Evolutionary conservation across 2,888 invertebrate species (phyloP), one percentile per base, ranked within the genome.

Genomic region (Malacosoma neustria): DNA sequence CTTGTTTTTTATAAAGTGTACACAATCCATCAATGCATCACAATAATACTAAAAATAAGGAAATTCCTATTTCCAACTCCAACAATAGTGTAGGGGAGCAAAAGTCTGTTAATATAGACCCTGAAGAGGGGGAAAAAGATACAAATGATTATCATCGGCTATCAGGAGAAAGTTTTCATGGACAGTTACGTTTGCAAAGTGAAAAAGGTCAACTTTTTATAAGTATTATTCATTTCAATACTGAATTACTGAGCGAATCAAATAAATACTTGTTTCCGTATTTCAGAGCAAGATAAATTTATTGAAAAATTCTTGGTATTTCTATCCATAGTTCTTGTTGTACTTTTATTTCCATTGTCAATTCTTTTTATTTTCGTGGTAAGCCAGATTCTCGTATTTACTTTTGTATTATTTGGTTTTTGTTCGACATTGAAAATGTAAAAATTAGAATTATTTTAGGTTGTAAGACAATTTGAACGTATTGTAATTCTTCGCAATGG

Each of bases 401-500:
- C 34, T 33, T 22, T 29, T 30, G 13, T 34, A 11, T 14, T 13
- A 3, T 14, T n/a, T 30, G 13, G 11, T 7, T 36, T 14, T n/a
- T n/a, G n/a, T n/a, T n/a, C n/a, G n/a, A n/a, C n/a, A n/a, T n/a
- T n/a, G n/a, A n/a, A n/a, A n/a, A n/a, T n/a, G n/a, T n/a, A n/a
- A n/a, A n/a, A n/a, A n/a, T n/a, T n/a, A n/a, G n/a, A n/a, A n/a
- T n/a, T n/a, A n/a, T n/a, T 30, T 22, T 35, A 90, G 89, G 90
- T 91, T 7, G 92, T 93, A 0, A 91, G 92, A 40, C 94, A 94
- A 61, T 95, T 93, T 64, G 93, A 94, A 72, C 84, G 95, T 57
- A 92, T 91, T 1, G 92, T 96, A 0, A 94, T 96, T 56, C 93
- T 96, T 65, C 89, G 95, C 13, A 88, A 95, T 68, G 95, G 95